Evolutionary conservation across 2,888 invertebrate genomes (phyloP).

Genomic region (Cremastinae sp.): DNA sequence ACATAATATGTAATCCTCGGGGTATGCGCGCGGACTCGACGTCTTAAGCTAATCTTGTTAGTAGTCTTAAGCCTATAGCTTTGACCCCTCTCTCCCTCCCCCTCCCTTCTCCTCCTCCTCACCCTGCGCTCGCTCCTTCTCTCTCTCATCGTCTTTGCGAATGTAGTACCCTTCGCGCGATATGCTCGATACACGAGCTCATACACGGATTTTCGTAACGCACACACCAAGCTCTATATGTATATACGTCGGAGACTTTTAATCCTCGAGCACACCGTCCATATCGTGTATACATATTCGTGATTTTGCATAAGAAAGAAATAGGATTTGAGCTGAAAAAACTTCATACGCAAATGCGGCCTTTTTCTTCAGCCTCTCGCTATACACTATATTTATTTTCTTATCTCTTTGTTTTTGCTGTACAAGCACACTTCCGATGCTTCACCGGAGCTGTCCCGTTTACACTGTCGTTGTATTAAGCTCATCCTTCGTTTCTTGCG

Average conservation of each 20-base stretch:
- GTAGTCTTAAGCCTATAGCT: conserved; percentile 77
- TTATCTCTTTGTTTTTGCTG: conserved; percentile 31
- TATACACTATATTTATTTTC: no score
- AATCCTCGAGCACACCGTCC: conserved; percentile 77
- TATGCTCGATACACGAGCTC: conserved; percentile 5
- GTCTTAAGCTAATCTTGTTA: conserved; percentile 81
- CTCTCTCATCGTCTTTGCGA: conserved; percentile 35
- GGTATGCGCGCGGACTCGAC: conserved; percentile 78
- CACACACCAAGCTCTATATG: conserved; percentile 39
- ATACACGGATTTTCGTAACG: conserved; percentile 25
- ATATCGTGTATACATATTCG: conserved; percentile 64
- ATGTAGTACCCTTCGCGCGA: conserved; percentile 29
- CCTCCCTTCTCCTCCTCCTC: conserved; percentile 62
- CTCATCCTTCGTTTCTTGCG: no score
- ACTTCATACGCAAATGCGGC: conserved; percentile 31
- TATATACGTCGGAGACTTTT: conserved; percentile 71
- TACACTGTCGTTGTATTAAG: no score
- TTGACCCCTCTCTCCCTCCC: conserved; percentile 71
- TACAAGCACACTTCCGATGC: not conserved
- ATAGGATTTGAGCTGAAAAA: conserved; percentile 72
- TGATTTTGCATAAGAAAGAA: conserved; percentile 79
- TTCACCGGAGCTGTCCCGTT: not conserved
- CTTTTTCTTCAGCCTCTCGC: no score
- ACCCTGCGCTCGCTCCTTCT: conserved; percentile 72
- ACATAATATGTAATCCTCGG: conserved; percentile 80